phyloP scores from a whole-genome alignment of 2,888 invertebrate species.

The Spilarctia lutea region DNA sequence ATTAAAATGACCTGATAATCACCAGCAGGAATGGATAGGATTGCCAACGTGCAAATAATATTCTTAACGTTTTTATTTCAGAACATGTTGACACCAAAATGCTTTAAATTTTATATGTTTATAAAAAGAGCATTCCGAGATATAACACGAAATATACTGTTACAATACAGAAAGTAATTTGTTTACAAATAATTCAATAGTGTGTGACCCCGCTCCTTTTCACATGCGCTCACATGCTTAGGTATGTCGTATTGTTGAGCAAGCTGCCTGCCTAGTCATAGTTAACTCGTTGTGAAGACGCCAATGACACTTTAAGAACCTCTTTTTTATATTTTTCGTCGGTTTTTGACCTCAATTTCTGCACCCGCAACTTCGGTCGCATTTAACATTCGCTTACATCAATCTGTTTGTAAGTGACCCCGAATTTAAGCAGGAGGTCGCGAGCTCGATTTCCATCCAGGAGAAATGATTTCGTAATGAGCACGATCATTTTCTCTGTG shows the following conservation, averaged over 20 bases:
- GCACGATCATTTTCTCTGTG: too few relatives aligned
- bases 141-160: not conserved
- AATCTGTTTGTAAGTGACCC: not conserved
- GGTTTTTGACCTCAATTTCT: not conserved
- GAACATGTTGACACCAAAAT: not conserved
- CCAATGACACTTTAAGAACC: not conserved
- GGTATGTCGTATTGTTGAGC: constrained; percentile 9
- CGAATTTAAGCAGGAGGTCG: not conserved
- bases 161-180: not conserved
- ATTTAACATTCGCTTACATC: not conserved
- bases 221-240: constrained; percentile 4
- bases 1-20: too few relatives aligned
- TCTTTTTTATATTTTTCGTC: not conserved
- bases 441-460: not conserved
- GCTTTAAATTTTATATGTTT: not conserved
- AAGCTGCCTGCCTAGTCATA: not conserved
- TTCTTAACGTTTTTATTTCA: not conserved
- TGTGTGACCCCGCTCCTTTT: constrained; percentile 9
- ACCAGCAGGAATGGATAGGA: not conserved
- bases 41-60: not conserved
- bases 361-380: not conserved
- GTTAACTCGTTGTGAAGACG: not conserved
- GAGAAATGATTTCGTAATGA: too few relatives aligned
- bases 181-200: constrained; percentile 8
- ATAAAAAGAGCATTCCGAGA: not conserved